These are phyloP conservation scores for Zygothrica quintamaculata DNA, from an alignment of 2,888 invertebrate genomes.

Conservation along the genomic window DNA sequence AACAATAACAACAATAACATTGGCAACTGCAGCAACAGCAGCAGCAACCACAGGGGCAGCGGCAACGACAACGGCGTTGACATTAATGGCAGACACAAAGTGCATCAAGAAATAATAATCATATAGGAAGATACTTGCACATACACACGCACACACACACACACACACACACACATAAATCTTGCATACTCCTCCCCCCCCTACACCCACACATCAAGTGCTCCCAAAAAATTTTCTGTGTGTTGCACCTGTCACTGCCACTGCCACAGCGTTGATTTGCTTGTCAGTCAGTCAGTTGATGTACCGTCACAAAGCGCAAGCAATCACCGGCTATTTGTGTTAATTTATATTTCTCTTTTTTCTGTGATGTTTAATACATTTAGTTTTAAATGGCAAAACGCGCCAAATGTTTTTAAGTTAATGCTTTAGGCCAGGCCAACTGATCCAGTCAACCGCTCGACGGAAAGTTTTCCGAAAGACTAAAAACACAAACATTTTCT, in stretches of 20 bases:
- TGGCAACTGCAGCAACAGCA: constrained; percentile 20
- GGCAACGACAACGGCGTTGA: constrained; percentile 53
- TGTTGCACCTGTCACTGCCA: constrained; percentile 55
- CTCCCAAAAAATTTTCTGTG: constrained; percentile 16
- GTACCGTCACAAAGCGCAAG: constrained; percentile 32
- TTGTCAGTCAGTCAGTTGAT: constrained; percentile 46
- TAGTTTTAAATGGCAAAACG: constrained; percentile 11
- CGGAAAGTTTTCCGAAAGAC: constrained; percentile 79
- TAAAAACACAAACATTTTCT: constrained; percentile 69
- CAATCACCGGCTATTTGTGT: constrained; percentile 20
- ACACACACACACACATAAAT: constrained; percentile 20
- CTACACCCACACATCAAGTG: constrained; percentile 16
- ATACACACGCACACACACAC: constrained; percentile 27
- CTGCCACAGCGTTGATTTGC: constrained; percentile 17
- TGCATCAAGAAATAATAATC: constrained; percentile 56
- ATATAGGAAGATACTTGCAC: constrained; percentile 16
- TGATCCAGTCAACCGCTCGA: constrained; percentile 78
- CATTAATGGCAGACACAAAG: constrained; percentile 70
- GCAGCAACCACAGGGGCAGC: constrained; percentile 5
- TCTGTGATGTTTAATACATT: background rate
- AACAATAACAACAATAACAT: constrained; percentile 25
- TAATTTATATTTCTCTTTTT: background rate
- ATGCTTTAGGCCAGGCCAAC: constrained; percentile 20
- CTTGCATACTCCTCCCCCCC: background rate
- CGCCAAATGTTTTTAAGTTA: constrained; percentile 7